phyloP scores from a whole-genome alignment of 1,140 invertebrate genomes.

The Carcinoscorpius rotundicauda region DNA sequence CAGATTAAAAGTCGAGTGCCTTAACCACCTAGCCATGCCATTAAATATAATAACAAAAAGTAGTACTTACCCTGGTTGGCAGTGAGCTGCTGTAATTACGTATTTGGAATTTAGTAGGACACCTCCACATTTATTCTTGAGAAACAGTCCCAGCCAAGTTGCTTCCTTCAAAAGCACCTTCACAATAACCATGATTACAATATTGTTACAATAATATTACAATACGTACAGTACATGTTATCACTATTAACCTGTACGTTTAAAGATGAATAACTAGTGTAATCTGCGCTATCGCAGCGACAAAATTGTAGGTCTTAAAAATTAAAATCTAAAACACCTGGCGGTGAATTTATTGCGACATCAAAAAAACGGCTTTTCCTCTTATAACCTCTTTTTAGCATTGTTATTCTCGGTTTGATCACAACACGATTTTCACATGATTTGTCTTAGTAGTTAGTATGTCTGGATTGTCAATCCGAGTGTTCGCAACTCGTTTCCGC shows the following conservation, averaged over 20 bases:
- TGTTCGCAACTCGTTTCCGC: no score
- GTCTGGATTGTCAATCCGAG: no score
- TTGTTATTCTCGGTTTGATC: no score
- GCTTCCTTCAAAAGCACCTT: conserved; percentile 65
- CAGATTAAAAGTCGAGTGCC: no score
- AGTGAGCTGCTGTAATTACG: conserved; percentile 36
- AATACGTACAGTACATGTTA: not conserved
- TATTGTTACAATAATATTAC: conserved; percentile 1
- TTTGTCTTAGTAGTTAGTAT: no score
- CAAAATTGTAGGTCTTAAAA: not conserved
- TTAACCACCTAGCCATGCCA: not conserved
- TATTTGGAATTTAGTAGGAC: conserved; percentile 55
- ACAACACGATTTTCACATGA: no score
- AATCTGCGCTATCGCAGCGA: not conserved
- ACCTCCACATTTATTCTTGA: conserved; percentile 90
- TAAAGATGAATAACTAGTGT: not conserved
- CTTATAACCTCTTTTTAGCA: no score
- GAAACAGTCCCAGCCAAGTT: conserved; percentile 81
- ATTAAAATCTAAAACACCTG: not conserved
- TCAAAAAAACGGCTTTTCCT: not conserved
- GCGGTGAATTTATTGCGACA: not conserved
- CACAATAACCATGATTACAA: not conserved
- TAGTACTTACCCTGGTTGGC: conserved; percentile 20
- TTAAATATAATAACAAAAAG: not conserved
- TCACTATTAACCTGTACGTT: not conserved